phyloP scores from a whole-genome alignment of 2,113 vertebrate genomes.

The Arenaria interpres region DNA sequence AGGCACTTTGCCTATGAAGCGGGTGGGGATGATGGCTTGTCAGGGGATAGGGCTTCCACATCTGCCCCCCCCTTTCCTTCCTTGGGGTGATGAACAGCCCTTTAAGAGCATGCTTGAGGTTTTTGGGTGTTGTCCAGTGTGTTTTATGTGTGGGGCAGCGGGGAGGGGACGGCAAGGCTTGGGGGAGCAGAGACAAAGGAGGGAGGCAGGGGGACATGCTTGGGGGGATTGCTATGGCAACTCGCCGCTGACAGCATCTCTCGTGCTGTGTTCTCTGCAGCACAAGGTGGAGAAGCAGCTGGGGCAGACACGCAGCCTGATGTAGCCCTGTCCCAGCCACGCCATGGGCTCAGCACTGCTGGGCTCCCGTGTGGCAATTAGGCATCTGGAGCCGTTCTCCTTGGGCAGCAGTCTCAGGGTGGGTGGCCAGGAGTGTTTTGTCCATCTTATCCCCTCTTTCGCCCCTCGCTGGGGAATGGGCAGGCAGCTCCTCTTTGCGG shows the following conservation, averaged over 20 bases:
- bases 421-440: not conserved
- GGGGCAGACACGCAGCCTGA: not conserved
- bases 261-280: not conserved
- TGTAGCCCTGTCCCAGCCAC: accelerated
- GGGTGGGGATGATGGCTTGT: not conserved
- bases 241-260: not conserved
- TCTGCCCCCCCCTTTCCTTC: not conserved
- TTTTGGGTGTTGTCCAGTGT: not conserved
- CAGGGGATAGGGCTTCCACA: not conserved
- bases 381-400: accelerated
- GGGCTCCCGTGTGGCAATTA: not conserved
- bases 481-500: not conserved
- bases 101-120: not conserved
- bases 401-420: not conserved
- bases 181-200: not conserved
- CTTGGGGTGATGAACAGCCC: not conserved
- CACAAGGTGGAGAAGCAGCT: not conserved
- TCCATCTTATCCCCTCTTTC: not conserved
- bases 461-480: accelerated
- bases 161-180: not conserved
- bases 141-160: accelerated
- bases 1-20: not conserved
- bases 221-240: conserved; percentile 64
- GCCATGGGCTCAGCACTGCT: accelerated
- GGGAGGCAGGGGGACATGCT: not conserved